Evolutionary conservation across 2,888 invertebrate genomes (phyloP).

Genomic region (Chloroclysta siterata): DNA sequence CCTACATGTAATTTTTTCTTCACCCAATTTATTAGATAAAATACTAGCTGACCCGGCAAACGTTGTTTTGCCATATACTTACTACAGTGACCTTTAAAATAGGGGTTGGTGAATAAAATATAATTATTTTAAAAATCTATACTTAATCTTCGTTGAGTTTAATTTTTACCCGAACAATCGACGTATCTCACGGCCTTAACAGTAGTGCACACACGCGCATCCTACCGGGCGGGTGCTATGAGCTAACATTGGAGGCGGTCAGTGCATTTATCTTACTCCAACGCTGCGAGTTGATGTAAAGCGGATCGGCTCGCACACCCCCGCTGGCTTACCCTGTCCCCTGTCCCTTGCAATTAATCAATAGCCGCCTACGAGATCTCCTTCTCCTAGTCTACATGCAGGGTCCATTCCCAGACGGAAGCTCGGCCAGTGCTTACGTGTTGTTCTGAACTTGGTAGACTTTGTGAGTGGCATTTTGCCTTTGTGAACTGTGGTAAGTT

Average conservation of each 20-base stretch:
- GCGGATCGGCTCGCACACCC: constrained; percentile 4
- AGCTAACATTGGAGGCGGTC: neutral
- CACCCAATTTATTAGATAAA: no score
- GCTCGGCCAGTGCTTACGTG: neutral
- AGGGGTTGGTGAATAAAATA: no score
- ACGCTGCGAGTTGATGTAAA: constrained; percentile 5
- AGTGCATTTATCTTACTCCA: constrained; percentile 26
- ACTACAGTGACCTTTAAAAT: no score
- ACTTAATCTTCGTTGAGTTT: no score
- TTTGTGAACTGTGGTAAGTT: neutral
- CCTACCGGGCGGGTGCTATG: neutral
- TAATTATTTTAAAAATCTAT: no score
- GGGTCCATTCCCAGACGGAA: neutral
- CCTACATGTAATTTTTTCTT: no score
- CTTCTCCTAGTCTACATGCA: neutral
- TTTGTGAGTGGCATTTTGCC: constrained; percentile 1
- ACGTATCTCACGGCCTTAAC: neutral
- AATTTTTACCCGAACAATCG: no score
- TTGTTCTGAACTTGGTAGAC: neutral
- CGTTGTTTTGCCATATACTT: no score
- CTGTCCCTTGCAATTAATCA: constrained; percentile 18
- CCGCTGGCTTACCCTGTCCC: neutral
- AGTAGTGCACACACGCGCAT: constrained; percentile 4
- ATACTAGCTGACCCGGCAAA: no score
- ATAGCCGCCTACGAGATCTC: constrained; percentile 8